Conservation (phyloP, 2,113 vertebrate species). For the Cacatua alba region DNA sequence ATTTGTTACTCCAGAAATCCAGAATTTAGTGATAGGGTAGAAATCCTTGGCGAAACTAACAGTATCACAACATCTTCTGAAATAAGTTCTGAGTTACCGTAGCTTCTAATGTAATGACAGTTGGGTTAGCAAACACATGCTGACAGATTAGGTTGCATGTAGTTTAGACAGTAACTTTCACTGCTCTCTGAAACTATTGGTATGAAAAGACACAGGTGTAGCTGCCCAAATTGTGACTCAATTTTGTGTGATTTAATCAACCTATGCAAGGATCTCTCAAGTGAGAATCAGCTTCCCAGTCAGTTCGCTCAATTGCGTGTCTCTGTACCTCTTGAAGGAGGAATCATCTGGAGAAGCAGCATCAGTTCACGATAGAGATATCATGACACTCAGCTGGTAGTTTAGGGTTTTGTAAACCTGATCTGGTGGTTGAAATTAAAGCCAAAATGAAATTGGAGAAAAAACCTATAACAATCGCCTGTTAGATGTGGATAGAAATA, state of each 20-base stretch:
- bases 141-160: neutral
- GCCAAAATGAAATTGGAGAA: neutral
- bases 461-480: neutral
- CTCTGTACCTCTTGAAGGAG: neutral
- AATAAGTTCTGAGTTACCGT: neutral
- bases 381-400: neutral
- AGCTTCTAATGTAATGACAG: neutral
- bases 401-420: neutral
- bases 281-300: neutral
- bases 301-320: neutral
- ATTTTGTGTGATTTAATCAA: neutral
- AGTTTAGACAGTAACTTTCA: neutral
- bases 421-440: neutral
- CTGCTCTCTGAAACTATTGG: neutral
- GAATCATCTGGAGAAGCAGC: neutral
- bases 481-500: neutral
- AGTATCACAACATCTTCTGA: neutral
- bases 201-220: neutral
- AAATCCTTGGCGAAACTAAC: neutral
- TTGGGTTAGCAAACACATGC: neutral
- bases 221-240: neutral
- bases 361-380: neutral
- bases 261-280: neutral
- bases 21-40: neutral
- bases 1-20: neutral